phyloP scores from a whole-genome alignment of 2,797 vertebrate species.

The Mormyrops attenuatus region DNA sequence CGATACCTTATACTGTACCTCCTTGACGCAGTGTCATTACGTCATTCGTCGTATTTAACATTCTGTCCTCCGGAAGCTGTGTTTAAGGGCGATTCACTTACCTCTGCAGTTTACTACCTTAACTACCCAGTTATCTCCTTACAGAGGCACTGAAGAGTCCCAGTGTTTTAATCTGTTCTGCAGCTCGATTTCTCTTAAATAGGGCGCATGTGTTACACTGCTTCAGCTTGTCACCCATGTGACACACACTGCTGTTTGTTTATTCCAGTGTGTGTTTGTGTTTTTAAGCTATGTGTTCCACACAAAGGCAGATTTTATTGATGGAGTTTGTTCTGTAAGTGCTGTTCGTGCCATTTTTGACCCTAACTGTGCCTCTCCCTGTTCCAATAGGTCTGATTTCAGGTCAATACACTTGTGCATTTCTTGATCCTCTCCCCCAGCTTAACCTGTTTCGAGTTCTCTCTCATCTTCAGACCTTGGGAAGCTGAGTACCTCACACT shows the following conservation, averaged over 20 bases:
- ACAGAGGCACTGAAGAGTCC: slow-evolving; percentile 14
- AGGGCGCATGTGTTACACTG: neutral
- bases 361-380: slow-evolving; percentile 46
- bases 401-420: slow-evolving; percentile 50
- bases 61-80: neutral
- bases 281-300: slow-evolving; percentile 9
- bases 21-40: neutral
- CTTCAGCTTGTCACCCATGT: neutral
- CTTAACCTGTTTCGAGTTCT: slow-evolving; percentile 36
- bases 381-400: slow-evolving; percentile 52
- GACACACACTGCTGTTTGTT: neutral
- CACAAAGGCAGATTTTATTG: slow-evolving; percentile 22
- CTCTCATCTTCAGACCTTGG: slow-evolving; percentile 38
- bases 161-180: neutral
- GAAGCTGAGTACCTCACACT: slow-evolving; percentile 50
- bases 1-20: neutral
- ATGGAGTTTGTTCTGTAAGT: slow-evolving; percentile 20
- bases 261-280: neutral
- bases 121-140: slow-evolving; percentile 18
- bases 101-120: neutral
- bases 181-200: neutral
- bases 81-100: neutral
- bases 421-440: slow-evolving; percentile 46
- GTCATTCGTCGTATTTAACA: neutral
- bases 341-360: slow-evolving; percentile 20